phyloP scores from a whole-genome alignment of 2,797 vertebrate genomes.

The Alcedo atthis region DNA sequence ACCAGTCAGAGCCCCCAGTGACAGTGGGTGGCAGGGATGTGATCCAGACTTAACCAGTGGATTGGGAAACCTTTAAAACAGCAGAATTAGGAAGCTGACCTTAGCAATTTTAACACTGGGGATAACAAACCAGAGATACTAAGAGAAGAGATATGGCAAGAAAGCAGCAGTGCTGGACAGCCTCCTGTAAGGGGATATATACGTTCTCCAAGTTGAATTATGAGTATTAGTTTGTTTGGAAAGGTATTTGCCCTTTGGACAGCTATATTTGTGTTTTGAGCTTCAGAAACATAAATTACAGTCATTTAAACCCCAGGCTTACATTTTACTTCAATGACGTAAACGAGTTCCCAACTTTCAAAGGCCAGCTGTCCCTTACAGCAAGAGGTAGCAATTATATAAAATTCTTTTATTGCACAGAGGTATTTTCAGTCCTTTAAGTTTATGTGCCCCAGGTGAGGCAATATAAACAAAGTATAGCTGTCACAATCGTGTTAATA shows the following conservation, averaged over 20 bases:
- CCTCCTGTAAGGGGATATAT: neutral
- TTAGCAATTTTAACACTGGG: neutral
- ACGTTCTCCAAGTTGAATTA: neutral
- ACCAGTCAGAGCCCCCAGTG: rapidly evolving
- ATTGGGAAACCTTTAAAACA: neutral
- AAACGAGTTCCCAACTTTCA: conserved; percentile 51
- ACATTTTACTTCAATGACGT: conserved; percentile 60
- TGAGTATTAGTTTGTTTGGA: conserved; percentile 18
- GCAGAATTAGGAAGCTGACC: neutral
- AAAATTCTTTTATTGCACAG: conserved; percentile 47
- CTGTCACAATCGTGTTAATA: conserved; percentile 34
- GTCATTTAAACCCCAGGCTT: conserved; percentile 56
- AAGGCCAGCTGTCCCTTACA: conserved; percentile 63
- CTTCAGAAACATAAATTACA: conserved; percentile 64
- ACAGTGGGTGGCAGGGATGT: neutral
- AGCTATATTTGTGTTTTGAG: conserved; percentile 49
- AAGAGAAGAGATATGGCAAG: neutral
- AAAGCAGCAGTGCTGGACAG: neutral
- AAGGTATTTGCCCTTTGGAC: conserved; percentile 70
- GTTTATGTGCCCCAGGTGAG: conserved; percentile 56
- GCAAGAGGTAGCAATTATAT: conserved; percentile 68
- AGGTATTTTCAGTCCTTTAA: conserved; percentile 54
- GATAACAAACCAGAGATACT: neutral
- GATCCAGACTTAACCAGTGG: neutral
- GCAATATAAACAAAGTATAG: neutral